Percentiles rank a stretch among this genome's conserved stretches.
phyloP scores from a whole-genome alignment of 2,797 vertebrate species.

The Argyrosomus regius region DNA sequence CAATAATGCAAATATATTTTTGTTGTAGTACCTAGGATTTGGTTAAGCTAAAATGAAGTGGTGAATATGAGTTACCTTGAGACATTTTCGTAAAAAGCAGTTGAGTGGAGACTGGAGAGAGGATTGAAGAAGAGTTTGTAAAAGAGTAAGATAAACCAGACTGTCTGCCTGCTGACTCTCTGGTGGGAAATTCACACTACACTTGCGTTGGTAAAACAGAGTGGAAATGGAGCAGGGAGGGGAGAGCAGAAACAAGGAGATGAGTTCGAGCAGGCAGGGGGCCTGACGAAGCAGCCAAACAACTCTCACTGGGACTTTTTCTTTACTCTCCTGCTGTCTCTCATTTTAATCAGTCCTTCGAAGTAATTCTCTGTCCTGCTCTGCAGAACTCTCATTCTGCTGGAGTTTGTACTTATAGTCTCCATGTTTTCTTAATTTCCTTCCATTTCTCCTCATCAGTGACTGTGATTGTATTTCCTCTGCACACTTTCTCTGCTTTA shows the following conservation, averaged over 20 bases:
- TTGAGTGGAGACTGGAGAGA: not conserved
- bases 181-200: slow-evolving; percentile 39
- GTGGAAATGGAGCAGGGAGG: slow-evolving; percentile 34
- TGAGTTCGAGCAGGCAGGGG: slow-evolving; percentile 24
- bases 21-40: not conserved
- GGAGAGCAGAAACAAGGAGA: slow-evolving; percentile 12
- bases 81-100: slow-evolving; percentile 7
- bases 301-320: slow-evolving; percentile 53
- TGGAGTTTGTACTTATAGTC: slow-evolving; percentile 1
- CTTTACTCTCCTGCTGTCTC: slow-evolving; percentile 36
- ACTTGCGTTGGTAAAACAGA: slow-evolving; percentile 17
- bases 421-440: slow-evolving; percentile 12
- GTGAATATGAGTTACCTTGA: not conserved
- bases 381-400: slow-evolving; percentile 29
- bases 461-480: not conserved
- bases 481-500: slow-evolving; percentile 3
- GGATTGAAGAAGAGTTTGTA: slow-evolving; percentile 16
- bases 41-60: not conserved
- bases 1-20: not conserved
- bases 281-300: slow-evolving; percentile 39
- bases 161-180: slow-evolving; percentile 54
- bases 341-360: slow-evolving; percentile 59
- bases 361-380: slow-evolving; percentile 28
- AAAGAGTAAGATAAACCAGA: slow-evolving; percentile 56
- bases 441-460: not conserved